Evolutionary conservation across 2,888 invertebrate species (phyloP).

Genomic region (Drosophila putrida): DNA sequence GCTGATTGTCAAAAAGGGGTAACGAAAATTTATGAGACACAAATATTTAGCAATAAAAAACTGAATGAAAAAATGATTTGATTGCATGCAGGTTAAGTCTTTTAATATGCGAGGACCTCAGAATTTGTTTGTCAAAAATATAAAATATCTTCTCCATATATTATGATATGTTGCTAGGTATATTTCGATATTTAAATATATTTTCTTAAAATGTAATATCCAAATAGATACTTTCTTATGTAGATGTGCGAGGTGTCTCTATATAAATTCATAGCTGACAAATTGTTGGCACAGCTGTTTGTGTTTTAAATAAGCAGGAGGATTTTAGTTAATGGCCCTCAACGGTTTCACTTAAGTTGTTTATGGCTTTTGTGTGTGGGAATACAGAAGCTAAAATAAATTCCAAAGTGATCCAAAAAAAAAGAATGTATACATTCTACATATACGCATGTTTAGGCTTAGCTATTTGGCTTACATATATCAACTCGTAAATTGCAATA

Average conservation of each 20-base stretch:
- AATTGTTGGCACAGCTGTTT: constrained; percentile 79
- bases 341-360: constrained; percentile 81
- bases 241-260: constrained; percentile 7
- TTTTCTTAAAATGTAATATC: constrained; percentile 1
- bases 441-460: constrained; percentile 10
- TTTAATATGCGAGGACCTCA: constrained; percentile 33
- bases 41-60: constrained; percentile 73
- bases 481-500: constrained; percentile 42
- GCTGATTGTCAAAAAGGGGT: constrained; percentile 38
- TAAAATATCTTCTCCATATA: constrained; percentile 34
- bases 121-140: constrained; percentile 34
- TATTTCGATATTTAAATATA: constrained; percentile 5
- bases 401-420: constrained; percentile 49
- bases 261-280: constrained; percentile 63
- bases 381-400: constrained; percentile 35
- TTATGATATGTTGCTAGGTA: constrained; percentile 11
- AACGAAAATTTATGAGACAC: constrained; percentile 72
- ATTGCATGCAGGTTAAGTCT: constrained; percentile 64
- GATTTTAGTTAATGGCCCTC: constrained; percentile 80
- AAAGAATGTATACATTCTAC: constrained; percentile 15
- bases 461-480: constrained; percentile 10
- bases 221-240: not conserved
- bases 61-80: constrained; percentile 50
- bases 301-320: constrained; percentile 76
- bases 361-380: constrained; percentile 70